A percentile compares a stretch with the other conserved stretches of the same genome.
Evolutionary conservation across 2,797 vertebrate genomes (phyloP).

Genomic region (Capromys pilorides): DNA sequence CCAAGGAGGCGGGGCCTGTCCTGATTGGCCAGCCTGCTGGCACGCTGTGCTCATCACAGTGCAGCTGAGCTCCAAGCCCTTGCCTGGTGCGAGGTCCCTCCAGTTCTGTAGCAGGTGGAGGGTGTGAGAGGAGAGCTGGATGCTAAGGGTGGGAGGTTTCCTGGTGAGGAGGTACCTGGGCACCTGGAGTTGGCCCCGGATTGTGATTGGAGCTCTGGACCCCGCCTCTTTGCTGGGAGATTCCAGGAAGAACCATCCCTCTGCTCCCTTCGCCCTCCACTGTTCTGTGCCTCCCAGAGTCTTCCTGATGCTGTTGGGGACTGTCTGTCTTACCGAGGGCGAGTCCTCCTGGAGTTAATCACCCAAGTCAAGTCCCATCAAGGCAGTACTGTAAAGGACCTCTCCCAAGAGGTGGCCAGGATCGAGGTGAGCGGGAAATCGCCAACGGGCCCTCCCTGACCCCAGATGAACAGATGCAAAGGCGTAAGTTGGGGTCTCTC

Average conservation of each 20-base stretch:
- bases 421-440: slow-evolving; percentile 78
- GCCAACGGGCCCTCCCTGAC: neutral
- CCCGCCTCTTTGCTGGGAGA: neutral
- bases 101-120: too few relatives aligned
- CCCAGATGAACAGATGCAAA: neutral
- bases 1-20: neutral
- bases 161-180: neutral
- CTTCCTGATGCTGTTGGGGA: slow-evolving; percentile 4
- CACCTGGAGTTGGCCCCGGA: neutral
- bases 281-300: neutral
- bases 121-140: neutral
- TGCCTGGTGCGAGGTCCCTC: neutral
- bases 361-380: neutral
- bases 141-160: neutral
- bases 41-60: neutral
- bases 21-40: neutral
- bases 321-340: slow-evolving; percentile 80
- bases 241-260: neutral
- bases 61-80: neutral
- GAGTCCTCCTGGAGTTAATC: slow-evolving; percentile 83
- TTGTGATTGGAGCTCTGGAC: neutral
- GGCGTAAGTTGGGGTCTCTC: neutral
- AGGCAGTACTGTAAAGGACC: neutral
- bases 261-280: too few relatives aligned
- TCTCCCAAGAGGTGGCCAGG: slow-evolving; percentile 58